Evolutionary conservation across 1,140 invertebrate genomes (phyloP).

Genomic region (Cephus cinctus): DNA sequence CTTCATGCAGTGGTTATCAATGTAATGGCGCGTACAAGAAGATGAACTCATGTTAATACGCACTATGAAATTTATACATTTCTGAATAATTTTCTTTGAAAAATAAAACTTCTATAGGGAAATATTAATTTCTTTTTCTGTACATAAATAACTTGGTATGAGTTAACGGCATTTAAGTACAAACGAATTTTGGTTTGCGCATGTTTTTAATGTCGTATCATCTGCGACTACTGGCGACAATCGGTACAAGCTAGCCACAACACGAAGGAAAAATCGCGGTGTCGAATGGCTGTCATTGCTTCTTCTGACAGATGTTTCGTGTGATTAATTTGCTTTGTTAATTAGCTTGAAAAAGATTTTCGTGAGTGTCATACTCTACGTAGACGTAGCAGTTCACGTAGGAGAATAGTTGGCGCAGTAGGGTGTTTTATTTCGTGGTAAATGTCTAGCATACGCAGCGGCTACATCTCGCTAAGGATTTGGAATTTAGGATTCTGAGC

Average conservation of each 20-base stretch:
- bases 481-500: slow-evolving; percentile 7
- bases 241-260: slow-evolving; percentile 34
- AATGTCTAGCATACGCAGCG: slow-evolving; percentile 15
- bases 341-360: slow-evolving; percentile 6
- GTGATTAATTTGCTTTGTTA: slow-evolving; percentile 25
- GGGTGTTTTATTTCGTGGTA: slow-evolving; percentile 10
- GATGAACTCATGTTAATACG: too few species aligned
- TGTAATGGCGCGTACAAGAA: too few species aligned
- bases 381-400: neutral
- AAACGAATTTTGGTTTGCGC: too few species aligned
- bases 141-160: too few species aligned
- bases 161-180: too few species aligned
- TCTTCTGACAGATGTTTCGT: slow-evolving; percentile 36
- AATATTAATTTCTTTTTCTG: too few species aligned
- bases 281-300: slow-evolving; percentile 32
- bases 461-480: slow-evolving; percentile 7
- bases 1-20: too few species aligned
- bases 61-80: too few species aligned
- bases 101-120: too few species aligned
- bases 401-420: neutral
- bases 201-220: too few species aligned
- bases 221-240: too few species aligned
- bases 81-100: too few species aligned
- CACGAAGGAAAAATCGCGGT: slow-evolving; percentile 23
- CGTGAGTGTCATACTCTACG: neutral